Conservation (phyloP, 2,113 vertebrate species). For the Lagopus leucura region DNA sequence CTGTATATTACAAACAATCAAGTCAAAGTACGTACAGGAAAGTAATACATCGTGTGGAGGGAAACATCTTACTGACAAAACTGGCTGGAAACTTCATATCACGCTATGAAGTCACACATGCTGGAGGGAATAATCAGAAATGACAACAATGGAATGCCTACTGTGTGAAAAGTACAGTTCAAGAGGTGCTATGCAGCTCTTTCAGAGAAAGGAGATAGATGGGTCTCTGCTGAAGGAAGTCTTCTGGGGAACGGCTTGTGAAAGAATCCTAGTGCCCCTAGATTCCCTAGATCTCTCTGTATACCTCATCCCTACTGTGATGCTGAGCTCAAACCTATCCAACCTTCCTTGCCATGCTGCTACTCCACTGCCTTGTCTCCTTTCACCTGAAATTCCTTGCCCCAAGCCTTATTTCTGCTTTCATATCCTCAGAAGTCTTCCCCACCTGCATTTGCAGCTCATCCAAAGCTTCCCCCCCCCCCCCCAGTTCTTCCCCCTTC, state of each 20-base stretch:
- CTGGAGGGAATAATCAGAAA: not conserved
- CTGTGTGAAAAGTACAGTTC: not conserved
- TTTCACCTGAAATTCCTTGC: not conserved
- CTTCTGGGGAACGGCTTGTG: not conserved
- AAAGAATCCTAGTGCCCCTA: not conserved
- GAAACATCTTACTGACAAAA: not conserved
- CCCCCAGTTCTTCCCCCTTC: too few relatives aligned
- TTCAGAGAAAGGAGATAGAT: not conserved
- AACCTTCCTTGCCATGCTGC: not conserved
- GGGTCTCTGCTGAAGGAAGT: not conserved
- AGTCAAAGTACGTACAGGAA: not conserved
- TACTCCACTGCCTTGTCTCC: not conserved
- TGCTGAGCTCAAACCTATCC: not conserved
- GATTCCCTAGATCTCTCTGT: not conserved
- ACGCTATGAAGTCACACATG: not conserved
- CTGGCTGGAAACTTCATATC: not conserved
- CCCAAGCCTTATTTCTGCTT: not conserved
- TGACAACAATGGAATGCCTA: not conserved
- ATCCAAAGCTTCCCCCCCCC: not conserved
- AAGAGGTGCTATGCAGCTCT: not conserved
- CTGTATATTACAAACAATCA: not conserved
- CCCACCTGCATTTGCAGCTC: not conserved
- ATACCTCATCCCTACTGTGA: accelerated
- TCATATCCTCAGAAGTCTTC: not conserved
- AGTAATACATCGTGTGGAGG: not conserved